A percentile compares a stretch with the other conserved stretches of the same genome.
Conservation (phyloP, 2,797 vertebrate species). For the Catharus ustulatus region DNA sequence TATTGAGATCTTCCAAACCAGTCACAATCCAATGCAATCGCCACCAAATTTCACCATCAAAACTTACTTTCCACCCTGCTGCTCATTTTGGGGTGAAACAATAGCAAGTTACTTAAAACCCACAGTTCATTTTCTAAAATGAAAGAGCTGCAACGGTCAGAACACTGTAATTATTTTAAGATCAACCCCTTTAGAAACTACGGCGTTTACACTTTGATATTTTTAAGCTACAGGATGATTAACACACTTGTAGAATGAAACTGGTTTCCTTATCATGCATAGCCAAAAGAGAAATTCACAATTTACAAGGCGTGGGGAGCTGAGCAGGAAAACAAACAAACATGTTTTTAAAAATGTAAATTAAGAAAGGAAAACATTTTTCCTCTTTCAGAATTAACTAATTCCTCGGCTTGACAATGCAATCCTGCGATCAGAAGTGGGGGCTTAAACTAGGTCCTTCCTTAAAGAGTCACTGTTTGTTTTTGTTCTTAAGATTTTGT, state of each 20-base stretch:
- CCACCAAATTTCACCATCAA: background rate
- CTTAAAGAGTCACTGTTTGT: background rate
- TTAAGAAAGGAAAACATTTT: background rate
- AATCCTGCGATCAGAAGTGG: background rate
- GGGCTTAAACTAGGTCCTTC: background rate
- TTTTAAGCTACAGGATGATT: slow-evolving; percentile 1
- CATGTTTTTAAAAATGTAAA: slow-evolving; percentile 46
- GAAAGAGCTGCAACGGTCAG: background rate
- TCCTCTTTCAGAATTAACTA: background rate
- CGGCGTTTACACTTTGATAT: background rate
- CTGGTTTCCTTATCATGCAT: background rate
- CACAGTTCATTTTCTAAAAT: background rate
- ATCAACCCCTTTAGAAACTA: background rate
- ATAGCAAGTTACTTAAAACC: background rate
- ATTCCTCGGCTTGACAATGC: background rate
- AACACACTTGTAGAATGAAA: slow-evolving; percentile 23
- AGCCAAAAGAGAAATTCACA: slow-evolving; percentile 52
- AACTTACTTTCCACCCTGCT: background rate
- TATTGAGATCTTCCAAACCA: background rate
- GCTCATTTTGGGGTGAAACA: background rate
- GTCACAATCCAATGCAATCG: accelerated
- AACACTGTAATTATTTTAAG: background rate
- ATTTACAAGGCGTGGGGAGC: slow-evolving; percentile 19
- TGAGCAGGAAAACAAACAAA: slow-evolving; percentile 53
- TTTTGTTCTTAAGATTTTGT: background rate